Conservation (phyloP, 1,140 invertebrate genomes). For the Lucilia cuprina region DNA sequence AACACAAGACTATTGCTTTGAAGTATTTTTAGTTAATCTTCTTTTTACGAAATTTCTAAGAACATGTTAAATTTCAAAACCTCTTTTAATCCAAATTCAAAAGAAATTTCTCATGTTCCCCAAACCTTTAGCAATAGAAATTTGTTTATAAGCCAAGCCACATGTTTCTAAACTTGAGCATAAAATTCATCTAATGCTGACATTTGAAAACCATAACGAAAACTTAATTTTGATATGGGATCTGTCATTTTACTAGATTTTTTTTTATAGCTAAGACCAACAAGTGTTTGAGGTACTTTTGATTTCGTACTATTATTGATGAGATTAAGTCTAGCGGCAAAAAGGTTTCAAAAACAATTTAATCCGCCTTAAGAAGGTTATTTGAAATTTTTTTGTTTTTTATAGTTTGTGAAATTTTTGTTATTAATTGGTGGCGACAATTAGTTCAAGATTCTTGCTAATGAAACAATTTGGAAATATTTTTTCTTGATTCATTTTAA, state of each 20-base stretch:
- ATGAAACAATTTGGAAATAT: neutral
- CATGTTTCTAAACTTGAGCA: neutral
- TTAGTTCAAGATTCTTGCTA: neutral
- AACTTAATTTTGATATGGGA: constrained; percentile 25
- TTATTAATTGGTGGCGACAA: neutral
- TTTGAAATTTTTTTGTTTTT: neutral
- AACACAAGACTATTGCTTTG: no score
- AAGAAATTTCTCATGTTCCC: no score
- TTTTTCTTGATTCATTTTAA: neutral
- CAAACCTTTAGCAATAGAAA: neutral
- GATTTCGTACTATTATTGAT: neutral
- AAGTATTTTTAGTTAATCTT: no score
- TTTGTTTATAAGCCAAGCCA: neutral
- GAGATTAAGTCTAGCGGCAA: constrained; percentile 10
- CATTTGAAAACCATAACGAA: constrained; percentile 21
- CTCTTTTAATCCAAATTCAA: no score
- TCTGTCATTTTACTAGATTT: neutral
- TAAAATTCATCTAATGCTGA: neutral
- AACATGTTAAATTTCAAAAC: no score
- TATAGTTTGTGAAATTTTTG: neutral
- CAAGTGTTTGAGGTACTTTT: neutral
- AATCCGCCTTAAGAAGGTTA: neutral
- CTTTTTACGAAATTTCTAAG: no score
- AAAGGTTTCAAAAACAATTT: constrained; percentile 5
- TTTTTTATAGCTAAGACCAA: neutral